phyloP scores from a whole-genome alignment of 2,888 invertebrate species.

The Nematopogon swammerdamellus region DNA sequence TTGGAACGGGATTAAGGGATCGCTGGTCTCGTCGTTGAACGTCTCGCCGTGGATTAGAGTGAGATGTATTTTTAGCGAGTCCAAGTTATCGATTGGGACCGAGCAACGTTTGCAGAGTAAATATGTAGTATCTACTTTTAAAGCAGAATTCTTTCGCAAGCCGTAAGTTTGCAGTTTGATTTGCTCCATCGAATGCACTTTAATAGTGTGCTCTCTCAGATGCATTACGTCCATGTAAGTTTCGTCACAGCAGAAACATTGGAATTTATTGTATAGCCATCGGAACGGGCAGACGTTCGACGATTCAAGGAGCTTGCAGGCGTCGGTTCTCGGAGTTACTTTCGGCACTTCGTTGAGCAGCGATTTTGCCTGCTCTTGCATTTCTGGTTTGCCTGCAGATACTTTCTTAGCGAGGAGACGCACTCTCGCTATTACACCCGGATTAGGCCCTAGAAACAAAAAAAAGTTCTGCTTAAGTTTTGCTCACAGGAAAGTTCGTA shows the following conservation, averaged over 20 bases:
- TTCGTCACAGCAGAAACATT: not conserved
- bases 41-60: not conserved
- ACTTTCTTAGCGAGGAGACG: not conserved
- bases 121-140: slow-evolving; percentile 42
- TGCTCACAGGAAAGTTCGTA: no score
- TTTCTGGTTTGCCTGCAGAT: not conserved
- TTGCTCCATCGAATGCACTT: slow-evolving; percentile 22
- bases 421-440: not conserved
- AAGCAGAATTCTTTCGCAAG: slow-evolving; percentile 23
- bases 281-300: not conserved
- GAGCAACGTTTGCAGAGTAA: slow-evolving; percentile 36
- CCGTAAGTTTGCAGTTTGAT: slow-evolving; percentile 36
- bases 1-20: not conserved
- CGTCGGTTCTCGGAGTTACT: not conserved
- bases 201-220: not conserved
- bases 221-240: not conserved
- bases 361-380: not conserved
- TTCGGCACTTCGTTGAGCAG: not conserved
- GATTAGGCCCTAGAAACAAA: not conserved
- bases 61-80: not conserved
- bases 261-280: not conserved
- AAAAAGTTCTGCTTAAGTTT: not conserved
- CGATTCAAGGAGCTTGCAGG: slow-evolving; percentile 44
- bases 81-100: not conserved
- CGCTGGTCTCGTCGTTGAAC: not conserved